Evolutionary conservation across 2,797 vertebrate genomes (phyloP).

Genomic region (Takifugu ocellatus): DNA sequence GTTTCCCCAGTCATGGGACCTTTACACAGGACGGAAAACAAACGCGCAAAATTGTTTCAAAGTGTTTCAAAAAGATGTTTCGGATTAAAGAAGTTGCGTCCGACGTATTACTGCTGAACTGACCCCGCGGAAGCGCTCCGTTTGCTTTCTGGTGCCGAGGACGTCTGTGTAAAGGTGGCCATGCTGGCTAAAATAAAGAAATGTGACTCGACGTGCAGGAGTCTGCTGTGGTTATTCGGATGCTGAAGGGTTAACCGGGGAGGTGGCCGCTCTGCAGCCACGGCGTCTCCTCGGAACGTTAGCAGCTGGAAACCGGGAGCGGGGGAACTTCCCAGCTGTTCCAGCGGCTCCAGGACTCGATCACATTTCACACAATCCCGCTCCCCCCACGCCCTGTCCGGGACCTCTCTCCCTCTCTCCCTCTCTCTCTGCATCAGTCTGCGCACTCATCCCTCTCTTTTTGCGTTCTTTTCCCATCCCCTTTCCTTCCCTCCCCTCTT

Average conservation of each 20-base stretch:
- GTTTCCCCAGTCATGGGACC: slow-evolving; percentile 89
- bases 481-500: slow-evolving; percentile 13
- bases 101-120: slow-evolving; percentile 73
- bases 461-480: slow-evolving; percentile 14
- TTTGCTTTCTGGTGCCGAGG: slow-evolving; percentile 79
- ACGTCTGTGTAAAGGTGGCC: slow-evolving; percentile 90
- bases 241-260: slow-evolving; percentile 55
- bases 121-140: slow-evolving; percentile 72
- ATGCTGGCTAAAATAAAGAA: slow-evolving; percentile 89
- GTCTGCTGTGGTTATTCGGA: slow-evolving; percentile 1
- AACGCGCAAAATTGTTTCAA: slow-evolving; percentile 64
- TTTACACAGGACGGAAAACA: slow-evolving; percentile 88
- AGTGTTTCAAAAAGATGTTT: slow-evolving; percentile 33
- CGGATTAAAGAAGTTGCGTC: slow-evolving; percentile 48
- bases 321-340: slow-evolving; percentile 68
- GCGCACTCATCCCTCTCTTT: slow-evolving; percentile 6
- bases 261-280: slow-evolving; percentile 30
- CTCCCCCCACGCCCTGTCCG: slow-evolving; percentile 11
- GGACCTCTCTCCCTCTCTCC: slow-evolving; percentile 13
- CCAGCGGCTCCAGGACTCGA: slow-evolving; percentile 56
- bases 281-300: slow-evolving; percentile 41
- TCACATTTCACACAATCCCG: slow-evolving; percentile 68
- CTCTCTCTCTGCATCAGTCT: neutral
- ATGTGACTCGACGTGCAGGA: slow-evolving; percentile 75
- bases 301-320: slow-evolving; percentile 50